Base-by-base conservation (phyloP, 2,113 vertebrate species). In the Chaetorhynchus papuensis region DNA sequence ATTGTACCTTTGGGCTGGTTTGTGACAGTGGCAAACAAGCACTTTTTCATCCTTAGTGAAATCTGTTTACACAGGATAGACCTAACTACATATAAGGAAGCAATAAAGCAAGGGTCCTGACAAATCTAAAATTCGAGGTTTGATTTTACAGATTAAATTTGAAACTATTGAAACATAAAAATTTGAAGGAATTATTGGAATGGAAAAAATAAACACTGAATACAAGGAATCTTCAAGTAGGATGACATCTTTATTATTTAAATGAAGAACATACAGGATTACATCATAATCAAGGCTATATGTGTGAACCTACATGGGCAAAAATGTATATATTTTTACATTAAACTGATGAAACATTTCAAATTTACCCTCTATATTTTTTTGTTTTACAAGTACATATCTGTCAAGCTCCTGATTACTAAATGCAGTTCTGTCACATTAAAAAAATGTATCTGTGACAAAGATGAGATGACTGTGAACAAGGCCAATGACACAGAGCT, bases 391-490 rank as follows among this genome's bases (percentile, higher is more conserved):
- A 78, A 87, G 96, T 93, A 76, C 75, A 68, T 97, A 96, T 94
- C 97, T 97, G 96, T 97, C 97, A 97, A 89, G 93, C 93, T 96
- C 94, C 88, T 97, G 94, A 98, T 94, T 97, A 97, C 91, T 95
- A 98, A 97, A 97, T 96, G 97, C 97, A 97, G 97, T 95, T 98
- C 97, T 98, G 97, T 97, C 98, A 97, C 97, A 97, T 98, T 96
- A 96, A 98, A 98, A 98, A 98, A 83, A 89, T 45, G 74, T 90
- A 98, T 97, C 97, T 97, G 95, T 97, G 91, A 96, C 95, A 95
- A 95, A 96, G 96, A 97, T 90, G 66, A 87, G 97, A 97, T 97
- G 97, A 97, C 96, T 97, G 94, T 89, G 97, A 98, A 96, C 96
- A 95, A 96, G 95, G 93, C 90, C 94, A 52, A 33, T 92, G 87